These are phyloP conservation scores for Paracentrotus lividus DNA, from an alignment of 53 echinoderm and acorn worm genomes.

Conservation along the genomic window DNA sequence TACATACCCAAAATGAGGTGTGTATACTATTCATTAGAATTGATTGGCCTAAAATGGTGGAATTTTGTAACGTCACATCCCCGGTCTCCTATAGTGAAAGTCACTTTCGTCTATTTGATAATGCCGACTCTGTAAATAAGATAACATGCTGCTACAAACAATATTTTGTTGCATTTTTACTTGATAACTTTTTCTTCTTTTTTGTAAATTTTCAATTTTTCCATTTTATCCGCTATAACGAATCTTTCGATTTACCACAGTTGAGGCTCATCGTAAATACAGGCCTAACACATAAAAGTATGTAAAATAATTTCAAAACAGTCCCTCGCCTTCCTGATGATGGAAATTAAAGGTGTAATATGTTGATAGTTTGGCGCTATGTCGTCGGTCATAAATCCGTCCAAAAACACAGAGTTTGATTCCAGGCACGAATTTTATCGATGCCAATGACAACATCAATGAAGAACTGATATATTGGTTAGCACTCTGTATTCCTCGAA, in stretches of 20 bases:
- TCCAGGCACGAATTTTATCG: constrained; percentile 14
- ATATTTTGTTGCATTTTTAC: too few species aligned
- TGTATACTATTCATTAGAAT: too few species aligned
- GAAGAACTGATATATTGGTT: background rate
- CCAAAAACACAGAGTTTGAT: background rate
- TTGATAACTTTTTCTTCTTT: too few species aligned
- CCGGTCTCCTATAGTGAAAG: too few species aligned
- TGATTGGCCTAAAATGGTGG: too few species aligned
- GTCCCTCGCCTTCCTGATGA: background rate
- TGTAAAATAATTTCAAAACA: background rate
- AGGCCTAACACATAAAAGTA: background rate
- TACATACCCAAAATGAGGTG: too few species aligned
- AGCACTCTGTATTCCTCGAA: background rate
- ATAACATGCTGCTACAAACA: too few species aligned
- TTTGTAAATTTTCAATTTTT: background rate
- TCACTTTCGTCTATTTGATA: too few species aligned
- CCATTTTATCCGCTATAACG: background rate
- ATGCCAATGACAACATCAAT: constrained; percentile 6
- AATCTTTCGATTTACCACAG: background rate
- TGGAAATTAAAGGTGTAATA: background rate
- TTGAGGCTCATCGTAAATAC: background rate
- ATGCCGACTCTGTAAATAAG: too few species aligned
- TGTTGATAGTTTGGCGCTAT: background rate
- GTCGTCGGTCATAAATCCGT: too few species aligned
- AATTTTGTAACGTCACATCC: too few species aligned